phyloP scores from a whole-genome alignment of 2,113 vertebrate species.

The Leptobrachium ailaonicum region DNA sequence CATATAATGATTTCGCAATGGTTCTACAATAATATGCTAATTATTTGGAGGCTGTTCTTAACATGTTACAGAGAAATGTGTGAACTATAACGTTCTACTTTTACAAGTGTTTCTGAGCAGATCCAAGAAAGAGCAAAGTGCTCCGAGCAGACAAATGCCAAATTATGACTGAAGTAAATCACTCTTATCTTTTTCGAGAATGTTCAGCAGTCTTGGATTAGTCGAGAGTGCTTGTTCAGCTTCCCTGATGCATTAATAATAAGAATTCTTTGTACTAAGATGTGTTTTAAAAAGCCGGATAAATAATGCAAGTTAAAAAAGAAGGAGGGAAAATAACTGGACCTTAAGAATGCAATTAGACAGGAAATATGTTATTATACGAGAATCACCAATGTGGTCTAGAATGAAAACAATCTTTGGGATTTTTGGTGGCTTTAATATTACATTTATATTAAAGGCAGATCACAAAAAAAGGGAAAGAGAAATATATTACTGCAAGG shows the following conservation, averaged over 20 bases:
- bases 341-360: slow-evolving; percentile 14
- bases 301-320: slow-evolving; percentile 29
- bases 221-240: slow-evolving; percentile 6
- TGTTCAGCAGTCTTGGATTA: slow-evolving; percentile 21
- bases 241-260: slow-evolving; percentile 42
- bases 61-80: slow-evolving; percentile 16
- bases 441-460: too few species aligned
- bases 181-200: slow-evolving; percentile 25
- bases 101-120: slow-evolving; percentile 26
- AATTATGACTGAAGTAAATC: slow-evolving; percentile 36
- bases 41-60: not conserved
- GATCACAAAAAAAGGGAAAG: too few species aligned
- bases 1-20: too few species aligned
- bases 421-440: not conserved
- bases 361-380: slow-evolving; percentile 1
- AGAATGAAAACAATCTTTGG: not conserved
- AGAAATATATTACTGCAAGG: too few species aligned
- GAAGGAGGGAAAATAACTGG: slow-evolving; percentile 8
- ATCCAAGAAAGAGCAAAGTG: slow-evolving; percentile 14
- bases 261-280: slow-evolving; percentile 35
- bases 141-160: slow-evolving; percentile 16
- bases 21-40: not conserved
- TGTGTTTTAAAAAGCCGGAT: slow-evolving; percentile 18
- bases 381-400: not conserved
- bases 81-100: slow-evolving; percentile 21